Conservation (phyloP, 1,140 invertebrate species). For the Drosophila arizonae region DNA sequence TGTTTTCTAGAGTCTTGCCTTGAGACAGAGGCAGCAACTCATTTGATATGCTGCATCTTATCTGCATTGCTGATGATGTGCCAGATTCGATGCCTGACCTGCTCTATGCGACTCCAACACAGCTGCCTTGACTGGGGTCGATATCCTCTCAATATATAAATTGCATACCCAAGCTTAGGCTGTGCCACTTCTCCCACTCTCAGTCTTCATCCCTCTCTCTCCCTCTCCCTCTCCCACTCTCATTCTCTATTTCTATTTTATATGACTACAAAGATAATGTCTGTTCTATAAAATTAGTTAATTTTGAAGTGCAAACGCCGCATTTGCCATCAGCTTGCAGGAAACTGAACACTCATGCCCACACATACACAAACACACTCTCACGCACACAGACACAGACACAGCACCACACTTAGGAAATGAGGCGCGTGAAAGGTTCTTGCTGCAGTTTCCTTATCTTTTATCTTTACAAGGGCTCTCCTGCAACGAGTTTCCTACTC, state of each 20-base stretch:
- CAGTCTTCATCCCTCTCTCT: not conserved
- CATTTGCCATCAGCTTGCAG: slow-evolving; percentile 32
- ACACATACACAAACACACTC: slow-evolving; percentile 7
- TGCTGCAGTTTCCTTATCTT: slow-evolving; percentile 43
- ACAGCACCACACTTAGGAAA: slow-evolving; percentile 40
- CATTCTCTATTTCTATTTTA: no score
- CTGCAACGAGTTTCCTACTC: not conserved
- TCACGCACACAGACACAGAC: not conserved
- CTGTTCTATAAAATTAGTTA: slow-evolving; percentile 20
- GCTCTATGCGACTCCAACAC: slow-evolving; percentile 13
- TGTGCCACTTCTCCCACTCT: not conserved
- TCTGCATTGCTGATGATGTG: slow-evolving; percentile 28
- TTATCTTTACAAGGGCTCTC: slow-evolving; percentile 7
- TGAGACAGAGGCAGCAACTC: not conserved
- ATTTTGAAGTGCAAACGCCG: slow-evolving; percentile 44
- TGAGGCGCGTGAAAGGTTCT: slow-evolving; percentile 52
- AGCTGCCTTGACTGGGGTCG: slow-evolving; percentile 48
- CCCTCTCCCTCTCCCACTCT: not conserved
- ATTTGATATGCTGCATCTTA: not conserved
- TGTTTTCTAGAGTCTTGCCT: not conserved
- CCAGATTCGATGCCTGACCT: slow-evolving; percentile 6
- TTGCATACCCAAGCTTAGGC: not conserved
- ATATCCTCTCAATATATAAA: slow-evolving; percentile 52
- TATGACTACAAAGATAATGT: slow-evolving; percentile 36
- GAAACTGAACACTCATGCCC: not conserved